Percentiles rank a stretch among this genome's conserved stretches.
phyloP scores from a whole-genome alignment of 2,797 vertebrate genomes.

The Furcifer pardalis region DNA sequence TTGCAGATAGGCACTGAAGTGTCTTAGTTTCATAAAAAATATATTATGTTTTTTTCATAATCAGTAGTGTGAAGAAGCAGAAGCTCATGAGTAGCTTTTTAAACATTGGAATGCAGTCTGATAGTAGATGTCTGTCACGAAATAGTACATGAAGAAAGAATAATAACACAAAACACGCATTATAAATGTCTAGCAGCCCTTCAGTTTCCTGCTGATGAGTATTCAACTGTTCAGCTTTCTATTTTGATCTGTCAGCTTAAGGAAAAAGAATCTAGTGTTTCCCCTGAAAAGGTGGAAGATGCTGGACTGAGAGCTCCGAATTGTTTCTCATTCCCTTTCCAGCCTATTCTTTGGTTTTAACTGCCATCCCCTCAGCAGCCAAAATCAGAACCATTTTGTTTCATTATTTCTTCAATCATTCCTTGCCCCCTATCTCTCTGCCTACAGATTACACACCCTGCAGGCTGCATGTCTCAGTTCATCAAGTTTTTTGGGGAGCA shows the following conservation, averaged over 20 bases:
- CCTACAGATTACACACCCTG: conserved; percentile 95
- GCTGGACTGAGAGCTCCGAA: neutral
- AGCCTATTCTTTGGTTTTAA: neutral
- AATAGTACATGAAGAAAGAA: neutral
- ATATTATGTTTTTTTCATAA: too few species aligned
- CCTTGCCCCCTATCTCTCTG: neutral
- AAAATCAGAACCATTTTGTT: neutral
- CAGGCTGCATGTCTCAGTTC: conserved; percentile 99
- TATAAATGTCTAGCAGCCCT: neutral
- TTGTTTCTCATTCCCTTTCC: conserved; percentile 47
- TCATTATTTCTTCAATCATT: neutral
- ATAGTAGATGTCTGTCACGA: too few species aligned
- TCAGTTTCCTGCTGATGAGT: neutral
- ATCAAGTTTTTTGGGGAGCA: conserved; percentile 98
- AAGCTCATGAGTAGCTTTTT: neutral
- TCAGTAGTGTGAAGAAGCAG: neutral
- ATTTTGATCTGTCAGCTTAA: neutral
- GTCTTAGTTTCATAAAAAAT: too few species aligned
- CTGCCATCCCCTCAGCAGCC: too few species aligned
- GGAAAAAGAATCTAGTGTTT: neutral
- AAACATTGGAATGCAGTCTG: too few species aligned
- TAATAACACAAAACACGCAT: neutral
- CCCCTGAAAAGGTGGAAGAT: neutral
- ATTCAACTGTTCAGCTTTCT: neutral
- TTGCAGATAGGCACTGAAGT: too few species aligned